These are phyloP conservation scores for Mythimna lalbum DNA, from an alignment of 2,888 invertebrate genomes.

Conservation along the genomic window DNA sequence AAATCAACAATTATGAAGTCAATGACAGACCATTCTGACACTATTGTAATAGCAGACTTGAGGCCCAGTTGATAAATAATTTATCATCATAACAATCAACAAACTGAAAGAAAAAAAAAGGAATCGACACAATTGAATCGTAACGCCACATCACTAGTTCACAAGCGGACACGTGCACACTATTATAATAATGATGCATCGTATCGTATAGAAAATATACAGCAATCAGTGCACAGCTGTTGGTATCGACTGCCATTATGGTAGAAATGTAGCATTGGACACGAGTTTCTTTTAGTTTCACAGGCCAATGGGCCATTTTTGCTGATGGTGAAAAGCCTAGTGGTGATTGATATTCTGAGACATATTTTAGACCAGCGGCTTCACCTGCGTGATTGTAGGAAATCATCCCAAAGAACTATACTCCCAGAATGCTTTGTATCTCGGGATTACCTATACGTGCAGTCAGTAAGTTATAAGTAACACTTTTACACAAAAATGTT, in stretches of 20 bases:
- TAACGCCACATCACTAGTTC: conserved; percentile 44
- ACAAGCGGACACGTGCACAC: conserved; percentile 75
- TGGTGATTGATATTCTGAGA: not conserved
- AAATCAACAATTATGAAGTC: too few species aligned
- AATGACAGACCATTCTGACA: too few species aligned
- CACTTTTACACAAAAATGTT: too few species aligned
- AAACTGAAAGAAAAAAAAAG: not conserved
- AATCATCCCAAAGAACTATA: too few species aligned
- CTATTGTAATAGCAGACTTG: too few species aligned
- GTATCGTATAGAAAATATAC: conserved; percentile 80
- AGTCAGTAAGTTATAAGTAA: too few species aligned
- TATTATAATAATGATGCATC: conserved; percentile 81
- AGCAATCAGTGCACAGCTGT: conserved; percentile 79
- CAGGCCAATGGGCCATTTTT: conserved; percentile 37
- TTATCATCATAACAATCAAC: not conserved
- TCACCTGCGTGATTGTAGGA: not conserved
- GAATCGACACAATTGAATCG: conserved; percentile 53
- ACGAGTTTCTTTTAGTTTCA: conserved; percentile 64
- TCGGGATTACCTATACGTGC: too few species aligned
- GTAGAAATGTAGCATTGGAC: conserved; percentile 58
- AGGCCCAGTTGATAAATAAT: not conserved
- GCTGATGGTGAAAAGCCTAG: conserved; percentile 33
- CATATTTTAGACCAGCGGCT: not conserved
- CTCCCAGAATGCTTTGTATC: too few species aligned
- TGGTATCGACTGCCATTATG: conserved; percentile 72